phyloP scores from a whole-genome alignment of 2,113 vertebrate genomes.

The Halcyon malimbica region DNA sequence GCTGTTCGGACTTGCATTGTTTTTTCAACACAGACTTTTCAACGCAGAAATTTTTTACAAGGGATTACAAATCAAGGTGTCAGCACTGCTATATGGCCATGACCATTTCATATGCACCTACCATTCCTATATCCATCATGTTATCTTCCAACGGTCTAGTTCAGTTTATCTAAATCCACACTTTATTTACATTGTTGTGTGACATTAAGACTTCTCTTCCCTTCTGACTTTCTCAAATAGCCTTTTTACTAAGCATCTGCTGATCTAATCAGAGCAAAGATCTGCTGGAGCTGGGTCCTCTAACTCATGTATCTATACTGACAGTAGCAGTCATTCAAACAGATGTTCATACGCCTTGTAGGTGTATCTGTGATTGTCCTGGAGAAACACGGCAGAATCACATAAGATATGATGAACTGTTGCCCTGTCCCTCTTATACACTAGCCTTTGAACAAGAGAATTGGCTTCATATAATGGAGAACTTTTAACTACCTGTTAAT shows the following conservation, averaged over 20 bases:
- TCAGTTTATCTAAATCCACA: neutral
- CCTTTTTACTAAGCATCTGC: neutral
- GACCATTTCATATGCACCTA: neutral
- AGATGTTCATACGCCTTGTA: neutral
- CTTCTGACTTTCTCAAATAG: neutral
- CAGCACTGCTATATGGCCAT: neutral
- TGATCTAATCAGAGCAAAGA: neutral
- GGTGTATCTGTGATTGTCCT: neutral
- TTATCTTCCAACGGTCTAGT: neutral
- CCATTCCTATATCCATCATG: neutral
- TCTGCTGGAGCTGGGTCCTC: neutral
- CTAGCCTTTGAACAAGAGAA: neutral
- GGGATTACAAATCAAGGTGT: neutral
- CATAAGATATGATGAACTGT: neutral
- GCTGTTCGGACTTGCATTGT: neutral
- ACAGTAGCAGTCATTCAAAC: neutral
- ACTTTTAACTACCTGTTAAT: neutral
- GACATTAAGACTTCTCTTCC: neutral
- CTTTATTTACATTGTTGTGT: neutral
- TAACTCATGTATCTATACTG: neutral
- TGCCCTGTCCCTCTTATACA: neutral
- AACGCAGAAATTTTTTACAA: neutral
- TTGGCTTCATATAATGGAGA: neutral
- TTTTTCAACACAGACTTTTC: neutral
- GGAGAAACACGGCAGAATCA: neutral